Evolutionary conservation across 1,140 invertebrate genomes (phyloP).

Genomic region (Copidosoma floridanum): DNA sequence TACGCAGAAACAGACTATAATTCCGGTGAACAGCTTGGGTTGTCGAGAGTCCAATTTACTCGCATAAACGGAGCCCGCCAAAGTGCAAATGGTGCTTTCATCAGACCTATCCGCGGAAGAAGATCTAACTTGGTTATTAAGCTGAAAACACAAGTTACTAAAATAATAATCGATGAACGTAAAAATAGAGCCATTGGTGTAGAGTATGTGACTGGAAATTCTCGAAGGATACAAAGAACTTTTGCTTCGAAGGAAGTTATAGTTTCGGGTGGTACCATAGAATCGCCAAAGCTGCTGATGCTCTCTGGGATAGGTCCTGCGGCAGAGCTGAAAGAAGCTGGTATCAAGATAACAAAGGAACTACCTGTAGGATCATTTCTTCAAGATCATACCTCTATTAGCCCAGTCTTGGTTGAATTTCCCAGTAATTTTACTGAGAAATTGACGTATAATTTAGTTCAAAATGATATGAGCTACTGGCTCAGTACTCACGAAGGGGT

Average conservation of each 20-base stretch:
- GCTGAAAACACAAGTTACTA: conserved; percentile 64
- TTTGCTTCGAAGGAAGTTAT: not conserved
- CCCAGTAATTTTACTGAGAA: too few species aligned
- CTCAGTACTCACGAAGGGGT: not conserved
- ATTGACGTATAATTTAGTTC: too few species aligned
- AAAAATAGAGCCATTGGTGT: conserved; percentile 24
- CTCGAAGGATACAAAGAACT: not conserved
- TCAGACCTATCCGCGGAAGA: conserved; percentile 63
- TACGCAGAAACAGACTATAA: conserved; percentile 1
- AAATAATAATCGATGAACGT: conserved; percentile 56
- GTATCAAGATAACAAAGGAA: too few species aligned
- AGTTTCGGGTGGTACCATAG: not conserved
- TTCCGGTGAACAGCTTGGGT: conserved; percentile 49
- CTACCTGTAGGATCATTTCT: too few species aligned
- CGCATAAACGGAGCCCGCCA: conserved; percentile 61
- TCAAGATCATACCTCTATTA: too few species aligned
- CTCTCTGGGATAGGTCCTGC: too few species aligned
- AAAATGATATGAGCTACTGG: too few species aligned
- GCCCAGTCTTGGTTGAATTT: too few species aligned
- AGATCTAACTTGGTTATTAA: conserved; percentile 69
- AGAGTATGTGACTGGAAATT: too few species aligned
- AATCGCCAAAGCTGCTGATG: too few species aligned
- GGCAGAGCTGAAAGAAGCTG: too few species aligned
- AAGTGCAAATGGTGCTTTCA: conserved; percentile 69
- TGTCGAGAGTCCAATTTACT: conserved; percentile 59